A percentile compares a stretch with the other conserved stretches of the same genome.
Evolutionary conservation across 2,113 vertebrate species (phyloP).

Genomic region (Brachyistius frenatus): DNA sequence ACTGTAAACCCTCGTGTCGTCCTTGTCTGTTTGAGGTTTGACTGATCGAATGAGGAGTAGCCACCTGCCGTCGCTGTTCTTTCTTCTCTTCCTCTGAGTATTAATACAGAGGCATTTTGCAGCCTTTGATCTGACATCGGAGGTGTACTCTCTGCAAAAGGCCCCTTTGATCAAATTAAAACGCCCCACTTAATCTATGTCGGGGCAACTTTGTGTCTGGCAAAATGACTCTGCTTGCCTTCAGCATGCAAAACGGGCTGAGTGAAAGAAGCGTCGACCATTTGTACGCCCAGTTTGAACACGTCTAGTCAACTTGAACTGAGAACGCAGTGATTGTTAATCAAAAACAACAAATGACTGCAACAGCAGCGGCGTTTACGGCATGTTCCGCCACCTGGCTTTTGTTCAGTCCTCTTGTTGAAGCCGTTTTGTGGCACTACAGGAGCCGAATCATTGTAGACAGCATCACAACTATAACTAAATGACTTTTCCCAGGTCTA

Average conservation of each 20-base stretch:
- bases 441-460: too few species aligned
- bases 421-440: too few species aligned
- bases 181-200: slow-evolving; percentile 54
- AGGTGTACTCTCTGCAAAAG: slow-evolving; percentile 58
- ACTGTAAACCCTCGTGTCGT: background rate
- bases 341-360: background rate
- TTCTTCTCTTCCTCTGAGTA: slow-evolving; percentile 24
- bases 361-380: background rate
- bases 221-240: slow-evolving; percentile 21
- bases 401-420: background rate
- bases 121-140: slow-evolving; percentile 64
- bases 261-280: background rate
- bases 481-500: too few species aligned
- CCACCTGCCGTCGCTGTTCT: slow-evolving; percentile 18
- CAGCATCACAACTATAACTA: too few species aligned
- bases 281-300: background rate
- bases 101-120: slow-evolving; percentile 42
- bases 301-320: slow-evolving; percentile 2
- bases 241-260: slow-evolving; percentile 28
- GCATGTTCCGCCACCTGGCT: background rate
- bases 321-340: background rate
- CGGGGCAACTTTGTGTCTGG: slow-evolving; percentile 44
- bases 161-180: slow-evolving; percentile 72
- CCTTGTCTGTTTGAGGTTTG: slow-evolving; percentile 20
- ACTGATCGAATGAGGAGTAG: slow-evolving; percentile 14